phyloP scores from a whole-genome alignment of 1,140 invertebrate species.

The Anastrepha obliqua region DNA sequence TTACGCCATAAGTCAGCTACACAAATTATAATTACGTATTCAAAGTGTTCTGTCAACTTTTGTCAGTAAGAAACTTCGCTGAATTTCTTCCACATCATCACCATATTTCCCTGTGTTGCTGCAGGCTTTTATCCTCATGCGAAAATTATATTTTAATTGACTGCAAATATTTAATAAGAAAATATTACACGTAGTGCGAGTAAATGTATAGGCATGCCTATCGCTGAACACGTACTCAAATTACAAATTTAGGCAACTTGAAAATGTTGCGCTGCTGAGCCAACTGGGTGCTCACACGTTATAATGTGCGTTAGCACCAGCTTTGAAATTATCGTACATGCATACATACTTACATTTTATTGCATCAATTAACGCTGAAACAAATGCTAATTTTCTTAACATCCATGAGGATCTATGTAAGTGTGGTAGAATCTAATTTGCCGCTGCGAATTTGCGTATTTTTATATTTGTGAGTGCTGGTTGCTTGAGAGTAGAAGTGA shows the following conservation, averaged over 20 bases:
- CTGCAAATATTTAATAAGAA: constrained; percentile 39
- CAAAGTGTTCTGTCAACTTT: too few species aligned
- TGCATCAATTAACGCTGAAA: background rate
- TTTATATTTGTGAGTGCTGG: too few species aligned
- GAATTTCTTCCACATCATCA: background rate
- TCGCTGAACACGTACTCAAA: background rate
- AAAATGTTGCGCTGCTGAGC: background rate
- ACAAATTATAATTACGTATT: too few species aligned
- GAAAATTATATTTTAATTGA: constrained; percentile 39
- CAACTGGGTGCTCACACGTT: background rate
- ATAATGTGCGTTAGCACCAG: background rate
- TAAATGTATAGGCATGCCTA: background rate
- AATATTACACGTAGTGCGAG: background rate
- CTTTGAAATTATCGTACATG: background rate
- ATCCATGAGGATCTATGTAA: background rate
- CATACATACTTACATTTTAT: constrained; percentile 29
- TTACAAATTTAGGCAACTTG: background rate
- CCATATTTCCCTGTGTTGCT: background rate
- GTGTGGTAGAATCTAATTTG: background rate
- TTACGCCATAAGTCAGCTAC: too few species aligned
- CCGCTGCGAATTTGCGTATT: background rate
- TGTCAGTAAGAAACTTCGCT: too few species aligned
- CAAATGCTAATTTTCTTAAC: constrained; percentile 25
- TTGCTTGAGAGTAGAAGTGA: too few species aligned
- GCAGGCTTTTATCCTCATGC: background rate